Base-by-base conservation (phyloP, 2,888 invertebrate species). In the Endotricha flammealis region DNA sequence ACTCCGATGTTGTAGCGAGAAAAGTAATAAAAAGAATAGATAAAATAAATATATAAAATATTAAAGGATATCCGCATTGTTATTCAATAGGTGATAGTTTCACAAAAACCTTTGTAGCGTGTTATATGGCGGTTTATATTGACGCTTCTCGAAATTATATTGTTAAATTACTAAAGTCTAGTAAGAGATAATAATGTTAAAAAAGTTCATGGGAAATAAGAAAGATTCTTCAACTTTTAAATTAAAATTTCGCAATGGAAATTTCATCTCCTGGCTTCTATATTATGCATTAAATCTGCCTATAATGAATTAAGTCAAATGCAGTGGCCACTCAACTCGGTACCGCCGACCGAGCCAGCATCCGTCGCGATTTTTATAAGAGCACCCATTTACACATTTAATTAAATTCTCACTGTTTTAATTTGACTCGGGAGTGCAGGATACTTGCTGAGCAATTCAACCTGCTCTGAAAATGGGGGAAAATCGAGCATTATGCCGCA, bases 321-420 rank as follows among this genome's bases (percentile, higher is more conserved):
- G 69, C 74, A 69, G 71, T 43, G 51, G 48, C 54, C 56, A 44
- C 65, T 68, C 53, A 42, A 60, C 52, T 40, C 42, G 29, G 29
- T 38, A 35, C 42, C 38, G 29, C 41, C 44, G 39, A 38, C 12
- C 27, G 27, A 13, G 29, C 35, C 12, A 33, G 16, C 35, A 29
- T 33, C 50, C 53, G 59, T 59, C 54, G 57, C 66, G 64, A 76
- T 78, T 80, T 80, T 80, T 77, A 62, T 72, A 72, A 73, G 67
- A 66, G 74, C 59, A 57, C 64, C 76, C 76, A 81, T 81, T 80
- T 80, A 69, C 76, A 71, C 78, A 75, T 80, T 79, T 75, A 78
- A 81, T 81, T 81, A 72, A 80, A 80, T 76, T 65, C 78, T 80
- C 72, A 75, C 71, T 76, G 76, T 75, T 79, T 78, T 80, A 80